phyloP scores from a whole-genome alignment of 2,797 vertebrate genomes.

The Enteromius fasciolatus region DNA sequence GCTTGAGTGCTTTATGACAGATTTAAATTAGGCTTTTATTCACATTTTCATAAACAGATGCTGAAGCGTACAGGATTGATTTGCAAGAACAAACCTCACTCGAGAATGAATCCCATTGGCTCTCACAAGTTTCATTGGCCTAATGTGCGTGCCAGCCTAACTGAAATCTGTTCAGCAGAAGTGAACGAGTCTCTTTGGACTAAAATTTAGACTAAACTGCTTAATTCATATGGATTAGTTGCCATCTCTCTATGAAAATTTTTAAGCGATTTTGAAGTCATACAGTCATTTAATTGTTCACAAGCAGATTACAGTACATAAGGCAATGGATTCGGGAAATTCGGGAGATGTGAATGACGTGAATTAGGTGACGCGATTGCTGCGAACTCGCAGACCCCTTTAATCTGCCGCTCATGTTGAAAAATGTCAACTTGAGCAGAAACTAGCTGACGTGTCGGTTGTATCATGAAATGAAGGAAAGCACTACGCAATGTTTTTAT shows the following conservation, averaged over 20 bases:
- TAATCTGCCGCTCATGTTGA: too few species aligned
- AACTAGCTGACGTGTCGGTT: background rate
- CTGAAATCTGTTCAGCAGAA: too few species aligned
- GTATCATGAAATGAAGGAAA: background rate
- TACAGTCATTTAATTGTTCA: too few species aligned
- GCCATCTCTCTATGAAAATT: too few species aligned
- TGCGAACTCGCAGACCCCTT: too few species aligned
- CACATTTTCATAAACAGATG: background rate
- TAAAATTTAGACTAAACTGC: background rate
- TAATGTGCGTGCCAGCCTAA: too few species aligned
- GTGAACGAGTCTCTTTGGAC: background rate
- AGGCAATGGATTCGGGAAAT: too few species aligned
- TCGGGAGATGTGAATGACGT: too few species aligned
- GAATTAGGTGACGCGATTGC: too few species aligned
- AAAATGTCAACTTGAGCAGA: background rate
- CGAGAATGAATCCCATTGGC: background rate
- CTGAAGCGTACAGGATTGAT: background rate
- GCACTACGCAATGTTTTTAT: background rate
- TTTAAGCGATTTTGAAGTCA: too few species aligned
- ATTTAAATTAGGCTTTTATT: background rate
- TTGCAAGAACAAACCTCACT: background rate
- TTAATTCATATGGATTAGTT: background rate
- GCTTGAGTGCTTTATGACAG: background rate
- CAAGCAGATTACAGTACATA: too few species aligned
- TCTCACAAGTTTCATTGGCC: background rate